Conservation (phyloP, 2,888 invertebrate species). For the Laothoe populi region DNA sequence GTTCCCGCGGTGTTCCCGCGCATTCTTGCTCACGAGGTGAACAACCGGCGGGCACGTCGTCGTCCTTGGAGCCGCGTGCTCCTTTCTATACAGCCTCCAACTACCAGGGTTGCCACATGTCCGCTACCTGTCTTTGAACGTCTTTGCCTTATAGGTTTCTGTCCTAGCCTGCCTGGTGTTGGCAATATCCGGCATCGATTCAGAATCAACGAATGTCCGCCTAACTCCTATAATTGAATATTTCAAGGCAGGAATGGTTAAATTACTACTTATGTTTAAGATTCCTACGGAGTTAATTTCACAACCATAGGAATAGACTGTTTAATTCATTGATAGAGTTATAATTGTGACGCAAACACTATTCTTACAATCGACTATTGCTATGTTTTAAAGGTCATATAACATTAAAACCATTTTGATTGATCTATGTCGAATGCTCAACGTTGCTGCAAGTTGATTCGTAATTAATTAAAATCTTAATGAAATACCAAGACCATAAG, state of each 20-base stretch:
- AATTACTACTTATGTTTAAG: background rate
- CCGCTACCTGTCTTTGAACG: slow-evolving; percentile 25
- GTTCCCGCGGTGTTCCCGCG: slow-evolving; percentile 61
- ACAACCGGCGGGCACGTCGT: slow-evolving; percentile 75
- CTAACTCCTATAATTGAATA: background rate
- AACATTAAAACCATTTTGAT: background rate
- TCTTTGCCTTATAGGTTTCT: slow-evolving; percentile 10
- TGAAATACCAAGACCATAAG: background rate
- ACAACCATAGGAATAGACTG: slow-evolving; percentile 5
- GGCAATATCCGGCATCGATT: slow-evolving; percentile 24
- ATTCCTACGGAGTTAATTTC: background rate
- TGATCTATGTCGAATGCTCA: background rate
- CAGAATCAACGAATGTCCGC: background rate
- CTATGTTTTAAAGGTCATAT: background rate
- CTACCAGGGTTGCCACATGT: slow-evolving; percentile 45
- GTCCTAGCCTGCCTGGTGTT: slow-evolving; percentile 18
- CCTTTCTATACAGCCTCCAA: slow-evolving; percentile 67
- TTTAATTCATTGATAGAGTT: slow-evolving; percentile 14
- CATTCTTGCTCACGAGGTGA: slow-evolving; percentile 75
- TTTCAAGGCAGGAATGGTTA: background rate
- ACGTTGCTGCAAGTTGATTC: background rate
- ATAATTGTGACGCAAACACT: background rate
- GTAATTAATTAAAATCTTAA: slow-evolving; percentile 12
- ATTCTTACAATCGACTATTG: background rate
- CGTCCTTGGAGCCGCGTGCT: slow-evolving; percentile 74